These are phyloP conservation scores for Homarus gammarus DNA, from an alignment of 2,888 invertebrate genomes.

Conservation along the genomic window DNA sequence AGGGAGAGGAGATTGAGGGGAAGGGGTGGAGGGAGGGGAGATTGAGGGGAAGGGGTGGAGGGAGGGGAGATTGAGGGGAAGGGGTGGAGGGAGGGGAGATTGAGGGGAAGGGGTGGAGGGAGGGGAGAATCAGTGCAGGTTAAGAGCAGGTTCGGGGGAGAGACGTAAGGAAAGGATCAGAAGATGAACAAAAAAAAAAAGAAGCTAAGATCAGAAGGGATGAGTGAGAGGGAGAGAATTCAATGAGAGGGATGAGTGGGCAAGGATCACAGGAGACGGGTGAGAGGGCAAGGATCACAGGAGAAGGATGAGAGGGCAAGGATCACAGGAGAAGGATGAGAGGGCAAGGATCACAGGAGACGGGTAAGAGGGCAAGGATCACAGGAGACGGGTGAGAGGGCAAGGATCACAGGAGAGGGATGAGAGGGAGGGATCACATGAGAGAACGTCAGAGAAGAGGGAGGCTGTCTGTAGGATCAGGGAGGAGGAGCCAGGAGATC, in stretches of 20 bases:
- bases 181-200: too few relatives aligned
- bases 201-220: too few relatives aligned
- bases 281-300: too few relatives aligned
- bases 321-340: too few relatives aligned
- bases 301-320: too few relatives aligned
- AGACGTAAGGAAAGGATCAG: too few relatives aligned
- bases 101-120: not conserved
- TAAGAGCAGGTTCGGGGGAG: too few relatives aligned
- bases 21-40: slow-evolving; percentile 1
- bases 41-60: not conserved
- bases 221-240: not conserved
- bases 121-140: too few relatives aligned
- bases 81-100: not conserved
- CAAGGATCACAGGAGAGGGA: not conserved
- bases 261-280: too few relatives aligned
- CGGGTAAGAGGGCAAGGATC: slow-evolving; percentile 19
- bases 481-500: not conserved
- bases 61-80: not conserved
- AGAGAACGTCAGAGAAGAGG: not conserved
- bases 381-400: too few relatives aligned
- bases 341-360: not conserved
- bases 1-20: too few relatives aligned
- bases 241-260: not conserved
- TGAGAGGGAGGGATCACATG: not conserved
- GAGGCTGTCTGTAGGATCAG: not conserved